A percentile compares a stretch with the other conserved stretches of the same genome.
phyloP scores from a whole-genome alignment of 2,113 vertebrate genomes.

The Arvicanthis niloticus region DNA sequence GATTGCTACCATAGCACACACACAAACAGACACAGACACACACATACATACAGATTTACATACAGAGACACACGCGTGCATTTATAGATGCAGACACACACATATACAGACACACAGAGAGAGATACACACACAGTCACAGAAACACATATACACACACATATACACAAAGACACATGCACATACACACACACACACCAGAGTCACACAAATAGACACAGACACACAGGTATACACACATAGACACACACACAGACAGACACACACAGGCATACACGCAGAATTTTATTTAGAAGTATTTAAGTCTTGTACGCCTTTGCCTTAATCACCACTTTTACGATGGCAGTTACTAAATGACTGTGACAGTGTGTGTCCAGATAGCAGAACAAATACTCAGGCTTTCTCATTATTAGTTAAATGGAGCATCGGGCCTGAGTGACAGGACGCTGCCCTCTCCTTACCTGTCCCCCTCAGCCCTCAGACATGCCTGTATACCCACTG shows the following conservation, averaged over 20 bases:
- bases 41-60: neutral
- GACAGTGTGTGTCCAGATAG: neutral
- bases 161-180: no score
- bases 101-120: neutral
- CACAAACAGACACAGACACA: no score
- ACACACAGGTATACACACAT: no score
- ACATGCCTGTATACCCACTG: fast-evolving
- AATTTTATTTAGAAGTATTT: neutral
- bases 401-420: neutral
- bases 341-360: neutral
- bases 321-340: neutral
- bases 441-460: neutral
- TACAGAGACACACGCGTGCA: neutral
- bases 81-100: neutral
- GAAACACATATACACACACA: no score
- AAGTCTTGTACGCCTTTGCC: neutral
- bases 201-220: no score
- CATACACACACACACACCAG: no score
- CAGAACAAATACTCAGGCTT: neutral
- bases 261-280: neutral
- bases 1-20: neutral
- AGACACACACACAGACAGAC: no score
- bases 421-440: neutral
- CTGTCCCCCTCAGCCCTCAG: neutral
- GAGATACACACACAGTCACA: neutral